Base-by-base conservation (phyloP, 2,888 invertebrate species). In the Drosophila paranaensis region DNA sequence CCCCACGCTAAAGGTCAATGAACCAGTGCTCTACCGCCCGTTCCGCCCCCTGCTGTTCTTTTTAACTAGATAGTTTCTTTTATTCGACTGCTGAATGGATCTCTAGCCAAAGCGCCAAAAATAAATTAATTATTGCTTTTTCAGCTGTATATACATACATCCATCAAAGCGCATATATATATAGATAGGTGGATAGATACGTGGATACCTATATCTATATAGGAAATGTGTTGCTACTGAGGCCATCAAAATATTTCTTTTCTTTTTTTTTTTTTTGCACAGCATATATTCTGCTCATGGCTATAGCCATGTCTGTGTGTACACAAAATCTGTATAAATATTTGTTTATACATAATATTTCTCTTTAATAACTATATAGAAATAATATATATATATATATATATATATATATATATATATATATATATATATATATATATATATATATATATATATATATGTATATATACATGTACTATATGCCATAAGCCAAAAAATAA, bases 341-440 rank as follows among this genome's bases (percentile, higher is more conserved):
- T 50, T 50, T 50, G 50, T 35, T 50, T 50, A 30, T 55, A 25
- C 30, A 71, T 58, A 69, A 55, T 51, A 60, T 63, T 43, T 68
- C 16, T 72, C 73, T 82, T 72, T 60, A 77, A 77, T 80, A 82
- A 86, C 73, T 82, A 72, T 67, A 72, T 67, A 51, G 46, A 77
- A n/a, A n/a, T n/a, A n/a, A n/a, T 66, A 51, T 27, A 64, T 45
- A 55, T 48, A 33, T 8, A 33, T 33, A 30, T 3, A 30, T 30
- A 20, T 20, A 20, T 20, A 2, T 20, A 20, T 66, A 51, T 27
- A 64, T 45, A 55, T 48, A 33, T 8, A 33, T 33, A 30, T 3
- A 30, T 30, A 20, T 20, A 20, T 20, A 2, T 20, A 20, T 66
- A 51, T 27, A 64, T 45, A 55, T 48, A n/a, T 82, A 72, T 67